phyloP scores from a whole-genome alignment of 2,113 vertebrate genomes.

The Ctenodactylus gundi region DNA sequence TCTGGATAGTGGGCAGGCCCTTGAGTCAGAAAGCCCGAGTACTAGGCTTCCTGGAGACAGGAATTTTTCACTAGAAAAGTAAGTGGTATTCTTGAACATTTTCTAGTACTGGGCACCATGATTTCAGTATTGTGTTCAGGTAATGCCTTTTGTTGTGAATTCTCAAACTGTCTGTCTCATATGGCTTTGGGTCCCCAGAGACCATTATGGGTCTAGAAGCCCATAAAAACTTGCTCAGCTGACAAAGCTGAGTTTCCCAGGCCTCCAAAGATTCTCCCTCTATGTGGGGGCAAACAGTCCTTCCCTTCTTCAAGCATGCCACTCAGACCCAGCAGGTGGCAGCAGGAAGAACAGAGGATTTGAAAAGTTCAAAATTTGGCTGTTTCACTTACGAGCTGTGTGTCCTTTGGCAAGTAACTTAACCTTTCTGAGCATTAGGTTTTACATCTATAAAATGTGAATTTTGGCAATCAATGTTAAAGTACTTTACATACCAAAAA shows the following conservation, averaged over 20 bases:
- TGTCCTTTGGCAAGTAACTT: conserved; percentile 50
- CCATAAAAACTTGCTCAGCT: background rate
- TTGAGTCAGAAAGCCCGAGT: background rate
- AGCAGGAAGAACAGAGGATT: background rate
- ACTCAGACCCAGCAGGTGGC: background rate
- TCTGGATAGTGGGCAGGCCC: background rate
- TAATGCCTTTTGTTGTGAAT: background rate
- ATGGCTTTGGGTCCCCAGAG: background rate
- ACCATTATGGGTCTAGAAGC: background rate
- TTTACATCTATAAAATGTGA: conserved; percentile 26
- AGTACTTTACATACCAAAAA: conserved; percentile 41
- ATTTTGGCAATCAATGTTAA: conserved; percentile 60
- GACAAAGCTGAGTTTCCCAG: background rate
- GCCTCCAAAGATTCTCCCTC: background rate
- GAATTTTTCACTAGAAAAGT: background rate
- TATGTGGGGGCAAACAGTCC: background rate
- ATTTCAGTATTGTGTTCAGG: background rate
- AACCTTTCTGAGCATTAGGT: conserved; percentile 17
- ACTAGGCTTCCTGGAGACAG: background rate
- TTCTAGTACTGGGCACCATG: background rate
- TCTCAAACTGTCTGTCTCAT: background rate
- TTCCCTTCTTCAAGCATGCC: background rate
- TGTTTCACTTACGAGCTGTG: background rate
- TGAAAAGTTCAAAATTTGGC: background rate
- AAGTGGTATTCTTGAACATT: background rate